Conservation (phyloP, 2,797 vertebrate species). For the Morus bassanus region DNA sequence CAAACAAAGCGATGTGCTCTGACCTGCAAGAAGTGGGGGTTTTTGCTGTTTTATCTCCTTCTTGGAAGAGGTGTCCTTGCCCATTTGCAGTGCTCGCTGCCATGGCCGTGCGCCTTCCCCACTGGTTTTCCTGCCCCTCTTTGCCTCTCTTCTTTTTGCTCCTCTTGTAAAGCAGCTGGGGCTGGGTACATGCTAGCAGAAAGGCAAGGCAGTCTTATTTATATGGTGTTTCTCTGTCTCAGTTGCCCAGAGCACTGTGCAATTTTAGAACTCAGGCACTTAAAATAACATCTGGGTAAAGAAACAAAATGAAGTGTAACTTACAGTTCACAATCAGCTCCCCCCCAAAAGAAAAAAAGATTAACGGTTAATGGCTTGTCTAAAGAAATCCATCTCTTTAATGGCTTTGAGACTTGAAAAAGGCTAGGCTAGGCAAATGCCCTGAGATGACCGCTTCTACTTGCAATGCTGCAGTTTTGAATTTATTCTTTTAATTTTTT, state of each 20-base stretch:
- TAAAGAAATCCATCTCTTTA: conserved; percentile 4
- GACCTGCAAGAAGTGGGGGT: not conserved
- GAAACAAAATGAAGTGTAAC: conserved; percentile 14
- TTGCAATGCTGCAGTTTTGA: not conserved
- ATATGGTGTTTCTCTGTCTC: not conserved
- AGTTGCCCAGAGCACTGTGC: not conserved
- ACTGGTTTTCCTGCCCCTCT: not conserved
- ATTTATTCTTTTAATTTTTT: not conserved
- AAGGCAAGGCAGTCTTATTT: not conserved
- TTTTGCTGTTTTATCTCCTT: not conserved
- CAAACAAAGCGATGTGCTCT: not conserved
- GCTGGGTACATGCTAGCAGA: not conserved
- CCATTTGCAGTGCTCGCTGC: not conserved
- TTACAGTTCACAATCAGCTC: not conserved
- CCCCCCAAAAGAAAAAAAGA: not conserved
- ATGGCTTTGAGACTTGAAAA: not conserved
- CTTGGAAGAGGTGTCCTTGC: not conserved
- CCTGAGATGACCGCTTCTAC: not conserved
- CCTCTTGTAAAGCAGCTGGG: not conserved
- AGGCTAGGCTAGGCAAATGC: not conserved
- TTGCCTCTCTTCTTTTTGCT: not conserved
- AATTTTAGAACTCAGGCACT: conserved; percentile 1
- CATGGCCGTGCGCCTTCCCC: not conserved
- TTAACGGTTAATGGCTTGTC: not conserved
- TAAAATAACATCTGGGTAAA: conserved; percentile 36